Evolutionary conservation across 2,797 vertebrate genomes (phyloP).

Genomic region (Pampus argenteus): DNA sequence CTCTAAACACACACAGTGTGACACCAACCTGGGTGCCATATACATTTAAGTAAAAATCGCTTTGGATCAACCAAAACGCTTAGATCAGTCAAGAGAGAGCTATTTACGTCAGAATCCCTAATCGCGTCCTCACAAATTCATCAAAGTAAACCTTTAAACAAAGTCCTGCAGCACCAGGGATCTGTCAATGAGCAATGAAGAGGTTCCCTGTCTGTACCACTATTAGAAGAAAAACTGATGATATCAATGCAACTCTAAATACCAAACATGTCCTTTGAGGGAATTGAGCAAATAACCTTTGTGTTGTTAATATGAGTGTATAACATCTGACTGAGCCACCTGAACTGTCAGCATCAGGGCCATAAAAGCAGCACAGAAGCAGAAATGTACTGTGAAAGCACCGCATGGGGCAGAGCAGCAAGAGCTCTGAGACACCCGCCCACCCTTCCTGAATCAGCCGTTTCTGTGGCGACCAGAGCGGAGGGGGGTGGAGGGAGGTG

Average conservation of each 20-base stretch:
- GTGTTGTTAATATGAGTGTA: constrained; percentile 59
- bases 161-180: constrained; percentile 1
- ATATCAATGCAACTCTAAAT: constrained; percentile 37
- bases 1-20: constrained; percentile 62
- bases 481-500: constrained; percentile 64
- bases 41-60: constrained; percentile 41
- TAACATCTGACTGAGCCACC: constrained; percentile 73
- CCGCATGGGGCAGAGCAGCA: constrained; percentile 82
- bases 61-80: neutral
- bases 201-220: neutral
- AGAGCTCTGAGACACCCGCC: constrained; percentile 81
- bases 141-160: constrained; percentile 1
- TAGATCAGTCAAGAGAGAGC: constrained; percentile 17
- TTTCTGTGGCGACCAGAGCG: constrained; percentile 83
- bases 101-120: constrained; percentile 36
- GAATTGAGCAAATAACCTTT: constrained; percentile 56
- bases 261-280: constrained; percentile 34
- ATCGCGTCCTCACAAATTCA: constrained; percentile 34
- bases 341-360: constrained; percentile 72
- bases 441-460: constrained; percentile 85
- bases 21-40: constrained; percentile 27
- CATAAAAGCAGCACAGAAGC: constrained; percentile 76
- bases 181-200: constrained; percentile 37
- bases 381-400: constrained; percentile 80
- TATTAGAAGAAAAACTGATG: constrained; percentile 44